These are phyloP conservation scores for Macroteleia sp. DNA, from an alignment of 2,888 invertebrate species.

Conservation along the genomic window DNA sequence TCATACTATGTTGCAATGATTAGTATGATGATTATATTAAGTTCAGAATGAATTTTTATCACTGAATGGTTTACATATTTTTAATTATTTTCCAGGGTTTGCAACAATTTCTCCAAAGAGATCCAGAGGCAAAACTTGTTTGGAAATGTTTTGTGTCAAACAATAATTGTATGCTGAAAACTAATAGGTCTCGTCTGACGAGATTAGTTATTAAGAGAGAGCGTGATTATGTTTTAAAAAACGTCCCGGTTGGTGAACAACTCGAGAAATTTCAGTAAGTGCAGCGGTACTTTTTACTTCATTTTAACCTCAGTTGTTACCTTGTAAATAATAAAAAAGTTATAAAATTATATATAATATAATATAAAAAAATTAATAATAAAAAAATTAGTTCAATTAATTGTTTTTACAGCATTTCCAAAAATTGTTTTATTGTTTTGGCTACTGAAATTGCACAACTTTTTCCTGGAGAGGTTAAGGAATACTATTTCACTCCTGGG, in stretches of 20 bases:
- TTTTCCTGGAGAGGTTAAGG: slow-evolving; percentile 14
- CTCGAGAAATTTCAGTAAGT: slow-evolving; percentile 24
- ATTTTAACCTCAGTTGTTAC: neutral
- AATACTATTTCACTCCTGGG: slow-evolving; percentile 24
- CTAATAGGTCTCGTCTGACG: slow-evolving; percentile 3
- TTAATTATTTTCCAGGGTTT: slow-evolving; percentile 6
- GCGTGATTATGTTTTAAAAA: slow-evolving; percentile 3
- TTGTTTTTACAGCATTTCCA: slow-evolving; percentile 21
- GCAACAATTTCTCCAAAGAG: slow-evolving; percentile 1
- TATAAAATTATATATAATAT: too few relatives aligned
- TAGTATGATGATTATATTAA: neutral
- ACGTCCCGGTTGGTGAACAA: slow-evolving; percentile 13
- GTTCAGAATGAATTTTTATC: neutral
- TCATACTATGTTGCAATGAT: neutral
- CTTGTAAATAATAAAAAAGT: too few relatives aligned
- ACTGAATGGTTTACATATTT: neutral
- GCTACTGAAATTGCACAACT: slow-evolving; percentile 13
- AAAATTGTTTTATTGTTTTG: slow-evolving; percentile 11
- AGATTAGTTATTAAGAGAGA: slow-evolving; percentile 24
- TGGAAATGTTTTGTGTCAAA: slow-evolving; percentile 5
- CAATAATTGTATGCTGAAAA: slow-evolving; percentile 9
- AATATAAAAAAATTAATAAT: too few relatives aligned
- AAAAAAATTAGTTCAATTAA: neutral
- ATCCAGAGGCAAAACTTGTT: slow-evolving; percentile 8
- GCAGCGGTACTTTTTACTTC: neutral